Evolutionary conservation across 2,888 invertebrate genomes (phyloP).

Genomic region (Deilephila elpenor): DNA sequence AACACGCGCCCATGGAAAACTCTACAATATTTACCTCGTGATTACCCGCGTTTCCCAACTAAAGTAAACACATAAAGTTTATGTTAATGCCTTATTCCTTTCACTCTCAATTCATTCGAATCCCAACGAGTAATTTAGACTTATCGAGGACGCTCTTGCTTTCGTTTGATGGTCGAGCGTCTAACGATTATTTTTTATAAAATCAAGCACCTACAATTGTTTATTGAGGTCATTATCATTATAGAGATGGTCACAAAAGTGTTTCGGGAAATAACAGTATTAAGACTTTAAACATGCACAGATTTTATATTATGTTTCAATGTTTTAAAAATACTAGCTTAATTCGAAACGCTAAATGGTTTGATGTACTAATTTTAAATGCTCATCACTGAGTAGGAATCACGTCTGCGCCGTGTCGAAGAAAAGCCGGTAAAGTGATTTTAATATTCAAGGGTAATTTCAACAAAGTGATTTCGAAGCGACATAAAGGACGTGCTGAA

Average conservation of each 20-base stretch:
- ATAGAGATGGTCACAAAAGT: not conserved
- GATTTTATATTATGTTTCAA: too few species aligned
- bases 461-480: constrained; percentile 16
- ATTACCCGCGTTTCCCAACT: constrained; percentile 16
- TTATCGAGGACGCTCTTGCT: constrained; percentile 74
- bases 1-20: not conserved
- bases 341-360: not conserved
- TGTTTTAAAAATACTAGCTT: too few species aligned
- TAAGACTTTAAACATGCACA: too few species aligned
- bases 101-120: constrained; percentile 75
- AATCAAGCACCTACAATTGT: constrained; percentile 5
- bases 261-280: not conserved
- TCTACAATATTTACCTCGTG: not conserved
- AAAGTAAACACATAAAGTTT: constrained; percentile 42
- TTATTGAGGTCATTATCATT: not conserved
- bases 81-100: constrained; percentile 62
- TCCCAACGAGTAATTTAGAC: constrained; percentile 69
- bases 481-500: not conserved
- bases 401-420: not conserved
- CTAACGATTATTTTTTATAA: constrained; percentile 44
- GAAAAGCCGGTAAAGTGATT: not conserved
- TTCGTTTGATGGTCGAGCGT: constrained; percentile 62
- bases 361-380: not conserved
- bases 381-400: constrained; percentile 1
- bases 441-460: constrained; percentile 8